Evolutionary conservation across 2,797 vertebrate genomes (phyloP), one percentile per base, ranked within the genome.

Genomic region (Artibeus lituratus): DNA sequence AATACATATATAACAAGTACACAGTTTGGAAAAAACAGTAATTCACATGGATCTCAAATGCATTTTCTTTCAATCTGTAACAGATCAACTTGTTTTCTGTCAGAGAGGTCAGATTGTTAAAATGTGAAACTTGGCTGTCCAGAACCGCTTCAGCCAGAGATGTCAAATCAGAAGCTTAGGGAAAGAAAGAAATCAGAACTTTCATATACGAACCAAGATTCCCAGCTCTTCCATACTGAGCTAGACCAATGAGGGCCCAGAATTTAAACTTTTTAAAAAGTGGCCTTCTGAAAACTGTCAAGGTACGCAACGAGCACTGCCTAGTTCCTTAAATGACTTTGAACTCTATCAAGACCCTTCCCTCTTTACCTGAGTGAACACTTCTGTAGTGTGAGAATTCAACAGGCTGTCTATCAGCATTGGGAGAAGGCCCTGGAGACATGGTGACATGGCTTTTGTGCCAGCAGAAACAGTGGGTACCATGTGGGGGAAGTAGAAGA

Each of bases 1-100:
- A n/a, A n/a, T n/a, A n/a, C n/a, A 97, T 91, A 96, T 83, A 97
- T 87, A 97, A 97, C n/a, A 93, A 96, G 69, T 96, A 97, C 97
- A 57, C 35, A 29, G 85, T 94, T 97, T 83, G 90, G 90, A 35
- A 94, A 97, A 98, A 89, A 97, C 92, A 97, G 59, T 83, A 96
- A 96, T 96, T 91, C 82, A 93, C 67, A 55, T 87, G 93, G 90
- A 57, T 96, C 81, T 93, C 67, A 95, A 91, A 80, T 42, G 44
- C 44, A 96, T 96, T 96, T 96, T 93, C 83, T 97, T 96, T 97
- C 67, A n/a, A 37, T 97, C 81, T 96, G 78, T 83, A 96, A 96
- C 62, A 81, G 49, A 95, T 96, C 78, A 29, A 15, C 44, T 78
- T 83, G 55, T 70, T 96, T 92, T 81, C 88, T 96, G 37, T 92